phyloP scores from a whole-genome alignment of 35 echinoderm and acorn worm genomes.

The Lytechinus pictus region DNA sequence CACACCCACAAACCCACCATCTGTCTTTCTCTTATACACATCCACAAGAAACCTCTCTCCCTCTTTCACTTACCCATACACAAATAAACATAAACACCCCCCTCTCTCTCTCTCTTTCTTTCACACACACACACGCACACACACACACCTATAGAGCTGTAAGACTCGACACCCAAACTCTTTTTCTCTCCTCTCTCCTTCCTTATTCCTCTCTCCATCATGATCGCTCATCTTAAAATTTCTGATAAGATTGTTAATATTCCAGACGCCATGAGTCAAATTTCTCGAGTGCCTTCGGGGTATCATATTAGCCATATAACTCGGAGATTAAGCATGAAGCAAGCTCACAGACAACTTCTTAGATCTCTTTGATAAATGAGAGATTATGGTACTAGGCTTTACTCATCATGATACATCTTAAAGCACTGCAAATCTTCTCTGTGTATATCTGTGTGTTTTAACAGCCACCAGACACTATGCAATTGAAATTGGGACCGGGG shows the following conservation, averaged over 20 bases:
- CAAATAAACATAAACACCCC: too few species aligned
- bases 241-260: conserved; percentile 14
- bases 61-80: too few species aligned
- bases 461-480: too few species aligned
- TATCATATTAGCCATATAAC: not conserved
- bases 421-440: not conserved
- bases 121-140: too few species aligned
- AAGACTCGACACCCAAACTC: too few species aligned
- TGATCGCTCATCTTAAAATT: not conserved
- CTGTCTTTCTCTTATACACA: too few species aligned
- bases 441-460: not conserved
- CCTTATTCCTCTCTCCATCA: not conserved
- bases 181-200: not conserved
- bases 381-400: not conserved
- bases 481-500: too few species aligned
- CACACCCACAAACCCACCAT: too few species aligned
- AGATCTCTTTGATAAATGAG: not conserved
- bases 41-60: too few species aligned
- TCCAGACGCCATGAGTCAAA: not conserved
- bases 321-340: not conserved
- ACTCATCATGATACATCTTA: not conserved
- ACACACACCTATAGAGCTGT: too few species aligned
- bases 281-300: not conserved
- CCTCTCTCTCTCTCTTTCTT: too few species aligned
- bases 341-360: not conserved